Conservation (phyloP, 2,113 vertebrate genomes). For the Pygoscelis antarcticus region DNA sequence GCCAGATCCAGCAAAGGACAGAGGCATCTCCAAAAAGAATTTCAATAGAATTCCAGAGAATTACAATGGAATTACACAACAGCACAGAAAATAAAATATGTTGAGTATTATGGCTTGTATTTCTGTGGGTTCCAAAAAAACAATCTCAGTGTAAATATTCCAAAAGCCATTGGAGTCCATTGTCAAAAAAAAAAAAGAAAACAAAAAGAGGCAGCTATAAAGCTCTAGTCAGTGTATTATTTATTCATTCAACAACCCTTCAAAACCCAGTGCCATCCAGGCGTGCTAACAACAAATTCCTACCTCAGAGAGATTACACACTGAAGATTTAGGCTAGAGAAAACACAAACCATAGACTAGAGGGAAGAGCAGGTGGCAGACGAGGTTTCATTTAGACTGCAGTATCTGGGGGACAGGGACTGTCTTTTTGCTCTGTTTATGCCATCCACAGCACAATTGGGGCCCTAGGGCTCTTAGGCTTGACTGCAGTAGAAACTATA, state of each 20-base stretch:
- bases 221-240: background rate
- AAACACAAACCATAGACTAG: background rate
- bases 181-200: background rate
- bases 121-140: background rate
- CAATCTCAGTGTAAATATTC: background rate
- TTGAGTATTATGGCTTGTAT: constrained; percentile 28
- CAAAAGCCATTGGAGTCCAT: background rate
- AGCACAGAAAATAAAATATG: constrained; percentile 34
- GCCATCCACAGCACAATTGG: background rate
- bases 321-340: background rate
- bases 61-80: constrained; percentile 65
- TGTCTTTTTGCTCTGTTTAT: background rate
- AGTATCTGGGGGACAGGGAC: background rate
- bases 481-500: background rate
- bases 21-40: constrained; percentile 30
- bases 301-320: background rate
- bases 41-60: constrained; percentile 57
- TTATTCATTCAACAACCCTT: background rate
- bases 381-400: background rate
- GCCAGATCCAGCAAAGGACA: constrained; percentile 1
- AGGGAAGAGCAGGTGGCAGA: background rate
- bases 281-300: rapidly evolving
- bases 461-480: background rate
- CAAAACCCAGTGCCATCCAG: background rate
- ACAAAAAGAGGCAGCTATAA: background rate